Percentiles rank a stretch among this genome's conserved stretches.
Evolutionary conservation across 2,113 vertebrate species (phyloP).

Genomic region (Plecturocebus donacophilus): DNA sequence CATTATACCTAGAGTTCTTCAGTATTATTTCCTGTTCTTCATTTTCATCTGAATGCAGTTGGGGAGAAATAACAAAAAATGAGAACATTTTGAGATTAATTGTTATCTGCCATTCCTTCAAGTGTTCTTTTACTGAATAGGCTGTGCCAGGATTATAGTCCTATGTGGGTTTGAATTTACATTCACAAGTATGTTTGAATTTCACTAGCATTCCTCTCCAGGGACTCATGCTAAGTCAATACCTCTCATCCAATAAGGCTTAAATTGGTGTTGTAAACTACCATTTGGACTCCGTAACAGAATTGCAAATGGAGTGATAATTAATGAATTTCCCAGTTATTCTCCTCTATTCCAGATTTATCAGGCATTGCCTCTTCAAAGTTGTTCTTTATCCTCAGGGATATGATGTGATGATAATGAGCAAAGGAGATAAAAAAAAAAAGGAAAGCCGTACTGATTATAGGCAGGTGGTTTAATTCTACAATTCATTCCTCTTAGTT

Average conservation of each 20-base stretch:
- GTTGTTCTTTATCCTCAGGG: constrained; percentile 25
- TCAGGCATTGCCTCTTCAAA: background rate
- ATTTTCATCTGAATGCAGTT: background rate
- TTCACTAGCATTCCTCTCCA: constrained; percentile 41
- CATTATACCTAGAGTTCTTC: background rate
- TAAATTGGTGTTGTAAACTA: constrained; percentile 57
- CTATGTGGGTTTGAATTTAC: constrained; percentile 49
- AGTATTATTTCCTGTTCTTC: background rate
- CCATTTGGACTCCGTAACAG: constrained; percentile 57
- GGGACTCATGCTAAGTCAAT: constrained; percentile 66
- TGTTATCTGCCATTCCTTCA: background rate
- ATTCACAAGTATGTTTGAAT: constrained; percentile 52
- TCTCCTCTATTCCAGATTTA: constrained; percentile 35
- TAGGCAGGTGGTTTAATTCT: constrained; percentile 36
- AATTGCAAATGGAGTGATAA: constrained; percentile 57
- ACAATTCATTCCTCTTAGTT: constrained; percentile 53
- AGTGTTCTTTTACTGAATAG: constrained; percentile 13
- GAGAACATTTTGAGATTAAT: background rate
- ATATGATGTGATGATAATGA: background rate
- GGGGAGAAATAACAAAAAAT: background rate
- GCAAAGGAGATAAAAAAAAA: background rate
- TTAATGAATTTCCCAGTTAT: constrained; percentile 50
- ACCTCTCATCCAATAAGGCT: constrained; percentile 54
- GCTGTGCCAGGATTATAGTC: constrained; percentile 55
- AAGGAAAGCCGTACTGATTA: constrained; percentile 6